These are phyloP conservation scores for Phainopepla nitens DNA, from an alignment of 2,113 vertebrate species.

Conservation along the genomic window DNA sequence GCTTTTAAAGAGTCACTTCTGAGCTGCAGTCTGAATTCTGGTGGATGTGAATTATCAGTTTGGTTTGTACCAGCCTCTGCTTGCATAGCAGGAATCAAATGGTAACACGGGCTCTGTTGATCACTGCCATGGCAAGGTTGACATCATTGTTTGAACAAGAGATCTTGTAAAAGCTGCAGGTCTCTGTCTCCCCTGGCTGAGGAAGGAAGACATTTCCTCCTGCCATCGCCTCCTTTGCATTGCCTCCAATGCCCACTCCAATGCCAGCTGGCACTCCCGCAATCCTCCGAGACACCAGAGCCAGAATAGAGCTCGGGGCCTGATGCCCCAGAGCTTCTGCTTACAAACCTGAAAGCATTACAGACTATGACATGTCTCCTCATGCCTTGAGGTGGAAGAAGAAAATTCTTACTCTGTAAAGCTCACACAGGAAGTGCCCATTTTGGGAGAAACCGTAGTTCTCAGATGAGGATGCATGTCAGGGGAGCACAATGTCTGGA, in stretches of 20 bases:
- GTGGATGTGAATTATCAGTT: background rate
- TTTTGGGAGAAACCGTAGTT: background rate
- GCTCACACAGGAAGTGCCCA: background rate
- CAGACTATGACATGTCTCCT: background rate
- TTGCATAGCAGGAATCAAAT: background rate
- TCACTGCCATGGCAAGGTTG: background rate
- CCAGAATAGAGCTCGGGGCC: background rate
- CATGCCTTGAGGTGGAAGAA: background rate
- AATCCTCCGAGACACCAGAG: fast-evolving
- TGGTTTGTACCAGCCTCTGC: background rate
- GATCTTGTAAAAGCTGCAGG: background rate
- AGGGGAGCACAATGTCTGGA: background rate
- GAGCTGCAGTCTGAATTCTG: background rate
- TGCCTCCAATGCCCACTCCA: background rate
- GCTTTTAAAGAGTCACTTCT: slow-evolving; percentile 12
- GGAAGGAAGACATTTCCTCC: background rate
- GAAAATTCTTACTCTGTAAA: background rate
- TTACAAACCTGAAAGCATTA: background rate
- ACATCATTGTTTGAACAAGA: background rate
- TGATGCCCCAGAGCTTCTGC: background rate
- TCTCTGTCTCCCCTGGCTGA: background rate
- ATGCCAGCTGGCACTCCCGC: fast-evolving
- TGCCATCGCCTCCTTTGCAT: background rate
- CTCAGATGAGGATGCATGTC: fast-evolving
- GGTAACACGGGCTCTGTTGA: background rate